These are phyloP conservation scores for Theristicus caerulescens DNA, from an alignment of 2,113 vertebrate species.

Conservation along the genomic window DNA sequence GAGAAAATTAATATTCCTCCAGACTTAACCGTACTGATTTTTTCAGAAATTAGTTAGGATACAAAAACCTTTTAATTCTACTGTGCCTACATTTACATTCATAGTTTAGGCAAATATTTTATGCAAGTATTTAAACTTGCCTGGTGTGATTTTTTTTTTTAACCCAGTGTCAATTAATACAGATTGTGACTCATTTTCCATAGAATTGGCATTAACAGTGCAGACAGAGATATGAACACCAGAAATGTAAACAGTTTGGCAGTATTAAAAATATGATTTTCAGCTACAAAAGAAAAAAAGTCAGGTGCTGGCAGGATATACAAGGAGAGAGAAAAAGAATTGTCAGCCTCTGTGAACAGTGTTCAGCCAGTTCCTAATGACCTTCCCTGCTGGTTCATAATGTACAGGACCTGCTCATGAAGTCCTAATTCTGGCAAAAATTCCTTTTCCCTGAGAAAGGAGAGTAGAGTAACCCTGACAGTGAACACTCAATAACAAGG, in stretches of 20 bases:
- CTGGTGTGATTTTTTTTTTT: not conserved
- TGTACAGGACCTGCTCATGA: not conserved
- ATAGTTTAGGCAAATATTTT: not conserved
- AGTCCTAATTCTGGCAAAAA: not conserved
- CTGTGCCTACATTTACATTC: not conserved
- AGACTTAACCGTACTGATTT: not conserved
- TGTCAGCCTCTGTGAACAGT: not conserved
- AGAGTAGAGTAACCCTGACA: not conserved
- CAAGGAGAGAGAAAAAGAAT: not conserved
- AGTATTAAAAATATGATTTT: not conserved
- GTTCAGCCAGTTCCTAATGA: not conserved
- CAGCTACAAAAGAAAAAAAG: not conserved
- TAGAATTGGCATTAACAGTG: not conserved
- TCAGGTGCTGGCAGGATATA: not conserved
- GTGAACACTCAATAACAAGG: not conserved
- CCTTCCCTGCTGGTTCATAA: not conserved
- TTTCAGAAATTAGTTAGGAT: not conserved
- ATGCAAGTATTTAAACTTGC: not conserved
- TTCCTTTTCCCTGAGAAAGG: not conserved
- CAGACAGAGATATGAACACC: not conserved
- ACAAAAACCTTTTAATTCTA: not conserved
- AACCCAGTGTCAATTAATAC: not conserved
- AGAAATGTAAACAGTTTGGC: not conserved
- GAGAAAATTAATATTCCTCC: not conserved
- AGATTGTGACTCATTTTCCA: not conserved